phyloP scores from a whole-genome alignment of 2,888 invertebrate species.

The Nezara viridula region DNA sequence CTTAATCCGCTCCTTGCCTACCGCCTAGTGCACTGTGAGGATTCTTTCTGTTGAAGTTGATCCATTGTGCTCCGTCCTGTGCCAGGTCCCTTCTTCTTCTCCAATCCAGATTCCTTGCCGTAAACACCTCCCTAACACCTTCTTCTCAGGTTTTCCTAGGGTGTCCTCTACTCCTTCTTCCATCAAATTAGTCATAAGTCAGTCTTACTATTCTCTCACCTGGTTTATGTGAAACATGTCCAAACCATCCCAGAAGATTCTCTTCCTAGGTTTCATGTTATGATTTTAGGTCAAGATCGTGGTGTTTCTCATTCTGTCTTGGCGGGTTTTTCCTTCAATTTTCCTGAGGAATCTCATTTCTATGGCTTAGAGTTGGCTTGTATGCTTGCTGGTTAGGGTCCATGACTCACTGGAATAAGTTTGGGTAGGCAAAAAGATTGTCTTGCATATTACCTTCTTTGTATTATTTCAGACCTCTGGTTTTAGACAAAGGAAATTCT shows the following conservation, averaged over 20 bases:
- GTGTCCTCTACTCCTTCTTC: too few species aligned
- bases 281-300: background rate
- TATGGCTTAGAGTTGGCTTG: background rate
- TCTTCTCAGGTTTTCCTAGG: background rate
- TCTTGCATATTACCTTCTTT: background rate
- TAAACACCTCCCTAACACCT: background rate
- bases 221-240: background rate
- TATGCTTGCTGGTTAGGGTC: background rate
- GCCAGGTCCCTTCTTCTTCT: too few species aligned
- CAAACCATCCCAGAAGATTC: background rate
- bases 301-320: background rate
- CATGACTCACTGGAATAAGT: background rate
- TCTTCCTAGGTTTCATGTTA: background rate
- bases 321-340: background rate
- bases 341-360: background rate
- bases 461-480: background rate
- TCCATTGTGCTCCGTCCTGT: too few species aligned
- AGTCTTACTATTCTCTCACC: background rate
- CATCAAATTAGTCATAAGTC: background rate
- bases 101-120: background rate
- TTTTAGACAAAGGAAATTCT: background rate
- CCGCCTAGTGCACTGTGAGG: too few species aligned
- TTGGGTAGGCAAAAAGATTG: background rate
- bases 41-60: too few species aligned
- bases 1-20: too few species aligned